Percentiles rank a stretch among this genome's conserved stretches.
Conservation (phyloP, 2,113 vertebrate genomes). For the Hemiscyllium ocellatum region DNA sequence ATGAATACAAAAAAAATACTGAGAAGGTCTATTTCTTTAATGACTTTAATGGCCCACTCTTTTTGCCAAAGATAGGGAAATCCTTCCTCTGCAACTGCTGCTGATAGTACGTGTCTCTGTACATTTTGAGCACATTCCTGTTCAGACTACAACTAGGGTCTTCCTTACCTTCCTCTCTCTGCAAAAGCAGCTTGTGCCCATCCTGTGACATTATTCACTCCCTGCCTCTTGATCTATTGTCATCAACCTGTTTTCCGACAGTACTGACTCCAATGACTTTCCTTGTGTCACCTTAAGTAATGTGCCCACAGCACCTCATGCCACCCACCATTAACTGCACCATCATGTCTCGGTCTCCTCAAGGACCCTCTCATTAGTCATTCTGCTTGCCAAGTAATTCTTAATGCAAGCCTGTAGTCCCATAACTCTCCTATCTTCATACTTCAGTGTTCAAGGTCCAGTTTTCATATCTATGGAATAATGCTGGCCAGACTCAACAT, state of each 20-base stretch:
- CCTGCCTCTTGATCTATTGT: not conserved
- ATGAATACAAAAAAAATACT: too few relatives aligned
- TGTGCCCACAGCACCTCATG: not conserved
- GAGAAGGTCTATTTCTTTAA: too few relatives aligned
- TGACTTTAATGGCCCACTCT: too few relatives aligned
- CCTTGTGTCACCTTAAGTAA: not conserved
- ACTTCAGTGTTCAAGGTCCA: not conserved
- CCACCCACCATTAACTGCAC: not conserved
- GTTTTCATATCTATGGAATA: not conserved
- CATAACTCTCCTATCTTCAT: conserved; percentile 10
- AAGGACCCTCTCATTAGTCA: conserved; percentile 22
- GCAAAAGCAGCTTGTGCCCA: not conserved
- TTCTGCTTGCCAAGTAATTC: conserved; percentile 25
- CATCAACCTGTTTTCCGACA: not conserved
- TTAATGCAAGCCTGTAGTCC: not conserved
- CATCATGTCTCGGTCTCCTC: conserved; percentile 4
- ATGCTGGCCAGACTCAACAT: not conserved
- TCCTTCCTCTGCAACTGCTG: not conserved
- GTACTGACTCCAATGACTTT: not conserved
- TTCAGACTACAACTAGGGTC: not conserved
- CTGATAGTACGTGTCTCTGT: not conserved
- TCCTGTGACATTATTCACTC: not conserved
- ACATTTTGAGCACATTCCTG: not conserved
- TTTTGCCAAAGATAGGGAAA: too few relatives aligned
- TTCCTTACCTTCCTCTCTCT: not conserved